Percentiles rank a stretch among this genome's conserved stretches.
Evolutionary conservation across 64 coral and sea anemone genomes (phyloP).

Genomic region (Actinia tenebrosa): DNA sequence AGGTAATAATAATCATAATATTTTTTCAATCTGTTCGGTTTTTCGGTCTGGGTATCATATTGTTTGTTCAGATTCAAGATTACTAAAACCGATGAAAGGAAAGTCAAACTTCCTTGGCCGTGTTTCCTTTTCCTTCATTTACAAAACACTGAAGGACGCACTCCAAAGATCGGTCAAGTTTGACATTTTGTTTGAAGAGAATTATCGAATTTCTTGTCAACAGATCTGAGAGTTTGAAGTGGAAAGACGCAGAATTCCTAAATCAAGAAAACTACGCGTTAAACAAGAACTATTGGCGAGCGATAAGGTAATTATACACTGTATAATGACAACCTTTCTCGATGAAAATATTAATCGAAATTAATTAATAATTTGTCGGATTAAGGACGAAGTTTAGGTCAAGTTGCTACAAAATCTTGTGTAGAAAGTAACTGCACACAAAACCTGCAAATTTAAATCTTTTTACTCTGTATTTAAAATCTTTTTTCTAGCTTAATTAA

Average conservation of each 20-base stretch:
- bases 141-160: neutral
- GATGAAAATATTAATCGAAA: neutral
- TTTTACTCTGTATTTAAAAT: too few species aligned
- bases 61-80: constrained; percentile 6
- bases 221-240: neutral
- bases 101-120: neutral
- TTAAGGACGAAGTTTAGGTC: neutral
- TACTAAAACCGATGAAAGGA: neutral
- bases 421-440: neutral
- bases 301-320: neutral
- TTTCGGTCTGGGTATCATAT: neutral
- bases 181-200: constrained; percentile 8
- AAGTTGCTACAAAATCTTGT: neutral
- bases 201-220: constrained; percentile 17
- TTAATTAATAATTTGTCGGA: neutral
- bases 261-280: neutral
- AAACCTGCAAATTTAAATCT: too few species aligned
- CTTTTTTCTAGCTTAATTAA: too few species aligned
- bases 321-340: neutral
- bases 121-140: neutral
- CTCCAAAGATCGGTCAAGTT: constrained; percentile 14
- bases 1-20: neutral
- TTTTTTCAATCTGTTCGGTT: neutral
- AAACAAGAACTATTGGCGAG: neutral
- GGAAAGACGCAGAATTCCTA: neutral